A percentile compares a stretch with the other conserved stretches of the same genome.
Conservation (phyloP, 1,140 invertebrate genomes). For the Xylocopa sonorina region DNA sequence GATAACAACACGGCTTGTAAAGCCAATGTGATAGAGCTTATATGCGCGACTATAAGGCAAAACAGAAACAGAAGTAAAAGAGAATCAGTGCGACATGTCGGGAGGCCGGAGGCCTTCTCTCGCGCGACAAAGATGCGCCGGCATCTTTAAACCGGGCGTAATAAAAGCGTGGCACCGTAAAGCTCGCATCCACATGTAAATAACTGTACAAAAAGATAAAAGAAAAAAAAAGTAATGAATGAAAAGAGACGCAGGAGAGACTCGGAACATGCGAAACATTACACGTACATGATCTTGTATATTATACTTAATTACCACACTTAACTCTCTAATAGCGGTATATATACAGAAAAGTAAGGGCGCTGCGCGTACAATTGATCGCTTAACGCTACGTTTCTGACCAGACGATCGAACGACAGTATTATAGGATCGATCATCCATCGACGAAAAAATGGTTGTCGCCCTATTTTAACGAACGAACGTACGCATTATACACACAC, state of each 20-base stretch:
- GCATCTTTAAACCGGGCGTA: slow-evolving; percentile 60
- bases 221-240: background rate
- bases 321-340: slow-evolving; percentile 72
- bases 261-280: slow-evolving; percentile 67
- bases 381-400: slow-evolving; percentile 51
- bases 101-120: slow-evolving; percentile 46
- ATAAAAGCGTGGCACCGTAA: slow-evolving; percentile 66
- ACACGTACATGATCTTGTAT: slow-evolving; percentile 74
- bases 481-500: no score
- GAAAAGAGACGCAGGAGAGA: slow-evolving; percentile 18
- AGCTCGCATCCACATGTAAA: slow-evolving; percentile 74
- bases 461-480: background rate
- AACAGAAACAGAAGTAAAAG: slow-evolving; percentile 4
- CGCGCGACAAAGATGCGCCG: slow-evolving; percentile 55
- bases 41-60: slow-evolving; percentile 74
- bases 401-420: slow-evolving; percentile 3
- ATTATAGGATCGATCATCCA: background rate
- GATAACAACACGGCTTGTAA: slow-evolving; percentile 79
- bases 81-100: background rate
- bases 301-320: slow-evolving; percentile 79
- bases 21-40: slow-evolving; percentile 83
- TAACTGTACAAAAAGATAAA: slow-evolving; percentile 74
- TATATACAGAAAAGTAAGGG: slow-evolving; percentile 46
- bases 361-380: slow-evolving; percentile 25
- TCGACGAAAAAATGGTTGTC: slow-evolving; percentile 11